phyloP scores from a whole-genome alignment of 2,113 vertebrate genomes.

The Microtus pennsylvanicus region DNA sequence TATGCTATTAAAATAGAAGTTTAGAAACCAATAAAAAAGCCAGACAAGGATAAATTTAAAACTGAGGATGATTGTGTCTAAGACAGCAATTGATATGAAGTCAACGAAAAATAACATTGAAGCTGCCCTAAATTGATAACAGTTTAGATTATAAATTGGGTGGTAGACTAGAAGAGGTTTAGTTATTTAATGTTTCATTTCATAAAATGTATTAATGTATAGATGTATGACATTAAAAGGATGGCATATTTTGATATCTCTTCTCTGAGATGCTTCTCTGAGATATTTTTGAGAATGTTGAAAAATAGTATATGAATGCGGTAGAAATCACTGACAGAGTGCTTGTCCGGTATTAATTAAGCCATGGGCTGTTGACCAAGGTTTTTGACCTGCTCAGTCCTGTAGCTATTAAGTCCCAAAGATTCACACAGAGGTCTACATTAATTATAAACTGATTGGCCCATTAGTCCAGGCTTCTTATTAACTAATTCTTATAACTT shows the following conservation, averaged over 20 bases:
- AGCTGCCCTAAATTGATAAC: background rate
- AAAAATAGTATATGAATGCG: background rate
- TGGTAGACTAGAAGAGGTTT: background rate
- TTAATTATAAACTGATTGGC: too few species aligned
- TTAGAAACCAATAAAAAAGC: background rate
- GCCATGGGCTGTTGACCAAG: too few species aligned
- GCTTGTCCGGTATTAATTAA: background rate
- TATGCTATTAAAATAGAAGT: background rate
- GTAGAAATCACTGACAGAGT: background rate
- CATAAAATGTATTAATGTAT: background rate
- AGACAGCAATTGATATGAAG: background rate
- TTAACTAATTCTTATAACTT: too few species aligned
- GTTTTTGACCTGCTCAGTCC: too few species aligned
- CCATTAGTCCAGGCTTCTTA: too few species aligned
- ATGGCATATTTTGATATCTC: background rate
- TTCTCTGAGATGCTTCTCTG: background rate
- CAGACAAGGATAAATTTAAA: background rate
- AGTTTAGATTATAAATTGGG: background rate
- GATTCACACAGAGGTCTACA: too few species aligned
- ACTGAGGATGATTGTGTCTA: background rate
- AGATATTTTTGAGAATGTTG: background rate
- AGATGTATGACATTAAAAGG: background rate
- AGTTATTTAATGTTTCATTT: background rate
- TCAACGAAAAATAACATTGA: background rate
- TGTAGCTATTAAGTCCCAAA: too few species aligned